These are phyloP conservation scores for Myopa tessellatipennis DNA, from an alignment of 2,888 invertebrate genomes.

Conservation along the genomic window DNA sequence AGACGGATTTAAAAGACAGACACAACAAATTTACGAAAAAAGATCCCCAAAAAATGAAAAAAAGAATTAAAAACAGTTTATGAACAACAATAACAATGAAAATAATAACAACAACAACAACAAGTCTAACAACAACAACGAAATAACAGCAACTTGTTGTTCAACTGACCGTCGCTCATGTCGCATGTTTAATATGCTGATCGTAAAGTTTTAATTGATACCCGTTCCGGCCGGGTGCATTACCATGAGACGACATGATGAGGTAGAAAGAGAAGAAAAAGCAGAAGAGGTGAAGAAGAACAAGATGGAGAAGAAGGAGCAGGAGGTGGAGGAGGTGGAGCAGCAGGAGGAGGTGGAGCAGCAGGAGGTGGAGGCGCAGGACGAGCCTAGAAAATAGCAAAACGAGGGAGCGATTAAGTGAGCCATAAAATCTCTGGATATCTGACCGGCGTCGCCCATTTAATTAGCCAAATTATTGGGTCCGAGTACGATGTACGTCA, in stretches of 20 bases:
- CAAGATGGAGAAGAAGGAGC: neutral
- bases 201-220: constrained; percentile 16
- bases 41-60: constrained; percentile 6
- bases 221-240: constrained; percentile 4
- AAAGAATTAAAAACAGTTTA: neutral
- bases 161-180: neutral
- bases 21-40: neutral
- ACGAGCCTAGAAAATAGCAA: too few species aligned
- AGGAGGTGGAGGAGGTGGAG: neutral
- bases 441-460: too few species aligned
- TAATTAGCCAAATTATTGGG: too few species aligned
- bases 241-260: neutral
- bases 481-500: too few species aligned
- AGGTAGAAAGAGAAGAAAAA: neutral
- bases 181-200: neutral
- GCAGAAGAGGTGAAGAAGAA: neutral
- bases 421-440: too few species aligned
- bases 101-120: constrained; percentile 16
- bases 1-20: neutral
- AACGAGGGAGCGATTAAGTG: too few species aligned
- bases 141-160: constrained; percentile 8
- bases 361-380: too few species aligned
- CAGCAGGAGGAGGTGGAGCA: too few species aligned
- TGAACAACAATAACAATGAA: neutral
- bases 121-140: constrained; percentile 14